Percentiles rank a stretch among this genome's conserved stretches.
These are phyloP conservation scores for Pycnomerus fuliginosus DNA, from an alignment of 2,888 invertebrate genomes.

Conservation along the genomic window DNA sequence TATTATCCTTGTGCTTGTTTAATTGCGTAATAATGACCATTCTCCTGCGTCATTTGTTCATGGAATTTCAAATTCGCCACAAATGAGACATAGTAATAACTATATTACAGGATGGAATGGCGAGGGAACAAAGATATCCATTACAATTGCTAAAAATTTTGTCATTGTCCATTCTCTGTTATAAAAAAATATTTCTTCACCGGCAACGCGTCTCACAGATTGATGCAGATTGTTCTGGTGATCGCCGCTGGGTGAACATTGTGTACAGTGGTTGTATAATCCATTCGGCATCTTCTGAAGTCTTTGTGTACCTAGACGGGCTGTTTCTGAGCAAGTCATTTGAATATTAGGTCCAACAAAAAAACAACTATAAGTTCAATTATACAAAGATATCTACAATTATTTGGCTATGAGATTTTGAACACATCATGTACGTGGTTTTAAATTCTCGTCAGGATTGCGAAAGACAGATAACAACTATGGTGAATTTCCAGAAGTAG, in stretches of 20 bases:
- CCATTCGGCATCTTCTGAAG: constrained; percentile 10
- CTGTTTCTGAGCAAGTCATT: constrained; percentile 10
- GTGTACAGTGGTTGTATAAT: constrained; percentile 11
- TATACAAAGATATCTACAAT: not conserved
- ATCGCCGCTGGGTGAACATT: constrained; percentile 4
- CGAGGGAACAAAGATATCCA: constrained; percentile 5
- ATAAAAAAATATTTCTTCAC: constrained; percentile 4
- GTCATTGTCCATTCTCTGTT: constrained; percentile 4
- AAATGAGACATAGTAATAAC: too few relatives aligned
- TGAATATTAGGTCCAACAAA: constrained; percentile 8
- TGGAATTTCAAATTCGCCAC: too few relatives aligned
- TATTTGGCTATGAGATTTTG: not conserved
- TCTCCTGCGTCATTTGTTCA: too few relatives aligned
- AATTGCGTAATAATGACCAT: too few relatives aligned
- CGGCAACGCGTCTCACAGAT: constrained; percentile 6
- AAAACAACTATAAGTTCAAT: constrained; percentile 8
- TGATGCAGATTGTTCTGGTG: constrained; percentile 7
- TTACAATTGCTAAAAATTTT: constrained; percentile 10
- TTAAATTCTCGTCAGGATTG: constrained; percentile 7
- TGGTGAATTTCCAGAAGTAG: constrained; percentile 17
- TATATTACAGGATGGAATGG: too few relatives aligned
- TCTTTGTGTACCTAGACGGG: constrained; percentile 9
- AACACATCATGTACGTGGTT: not conserved
- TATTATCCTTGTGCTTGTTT: too few relatives aligned
- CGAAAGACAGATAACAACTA: constrained; percentile 3